Evolutionary conservation across 2,113 vertebrate species (phyloP), one percentile per base, ranked within the genome.

Genomic region (Dasyornis broadbenti): DNA sequence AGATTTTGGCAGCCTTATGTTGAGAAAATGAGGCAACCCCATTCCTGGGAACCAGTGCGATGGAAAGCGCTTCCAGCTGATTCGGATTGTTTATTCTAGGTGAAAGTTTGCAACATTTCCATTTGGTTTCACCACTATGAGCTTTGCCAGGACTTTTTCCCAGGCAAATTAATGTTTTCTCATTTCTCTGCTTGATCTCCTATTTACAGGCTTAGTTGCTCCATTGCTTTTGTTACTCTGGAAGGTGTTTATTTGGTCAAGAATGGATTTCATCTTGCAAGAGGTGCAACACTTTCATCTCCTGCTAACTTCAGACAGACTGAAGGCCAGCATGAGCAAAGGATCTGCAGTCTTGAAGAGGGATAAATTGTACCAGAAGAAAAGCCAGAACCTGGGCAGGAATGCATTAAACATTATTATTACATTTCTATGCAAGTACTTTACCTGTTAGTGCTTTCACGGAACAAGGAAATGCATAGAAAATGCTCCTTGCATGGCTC

Each of bases 31-130:
- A 96, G 86, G 95, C 92, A 96, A 94, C 27, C 17, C 57, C 70
- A 42, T 95, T 96, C 95, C 95, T 96, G 90, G 88, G 95, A 96
- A 96, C 82, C 73, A 95, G 64, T 37, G 82, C 0, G 7, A 95
- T 88, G 79, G 94, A 90, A 96, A 97, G 79, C 4, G 6, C 94
- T 94, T 94, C 76, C 92, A 94, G 82, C 92, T 96, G 92, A 93
- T 97, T 96, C 1, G 30, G 40, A 61, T 81, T 95, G 93, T 97
- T 96, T 96, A 95, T 95, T 95, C 88, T 94, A 96, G 95, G 93
- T 92, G 94, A 97, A 96, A 94, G 95, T 96, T 95, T 93, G 73
- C 90, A 94, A 96, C 65, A 82, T 97, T 95, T 96, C 94, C 93
- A 97, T 95, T 96, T 94, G 88, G 94, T 96, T 96, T 96, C 92